These are phyloP conservation scores for Philereme transversata DNA, from an alignment of 2,888 invertebrate species.

Conservation along the genomic window DNA sequence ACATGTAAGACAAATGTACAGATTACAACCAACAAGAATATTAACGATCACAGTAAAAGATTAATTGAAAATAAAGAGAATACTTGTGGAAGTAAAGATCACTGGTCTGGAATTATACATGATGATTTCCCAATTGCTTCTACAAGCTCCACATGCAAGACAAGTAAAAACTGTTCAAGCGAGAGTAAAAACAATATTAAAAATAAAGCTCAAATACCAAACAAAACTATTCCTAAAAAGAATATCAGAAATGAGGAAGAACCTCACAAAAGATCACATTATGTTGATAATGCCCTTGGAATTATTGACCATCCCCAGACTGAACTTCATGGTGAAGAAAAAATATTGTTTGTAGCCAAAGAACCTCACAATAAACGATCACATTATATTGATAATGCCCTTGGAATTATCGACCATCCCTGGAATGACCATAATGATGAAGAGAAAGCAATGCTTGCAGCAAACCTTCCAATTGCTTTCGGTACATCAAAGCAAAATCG, in stretches of 20 bases:
- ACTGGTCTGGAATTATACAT: too few species aligned
- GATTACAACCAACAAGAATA: background rate
- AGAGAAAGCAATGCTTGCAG: constrained; percentile 22
- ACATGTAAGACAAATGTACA: constrained; percentile 32
- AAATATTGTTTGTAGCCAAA: constrained; percentile 20
- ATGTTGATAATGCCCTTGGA: too few species aligned
- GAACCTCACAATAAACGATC: too few species aligned
- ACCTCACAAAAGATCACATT: background rate
- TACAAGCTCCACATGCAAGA: too few species aligned
- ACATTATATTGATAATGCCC: too few species aligned
- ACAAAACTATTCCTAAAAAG: background rate
- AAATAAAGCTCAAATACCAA: background rate
- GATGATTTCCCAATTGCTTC: too few species aligned
- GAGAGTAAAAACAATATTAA: too few species aligned
- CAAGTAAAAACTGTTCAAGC: too few species aligned
- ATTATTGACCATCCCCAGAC: too few species aligned
- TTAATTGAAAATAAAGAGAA: background rate
- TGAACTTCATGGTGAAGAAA: constrained; percentile 1
- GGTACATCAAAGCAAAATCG: constrained; percentile 24
- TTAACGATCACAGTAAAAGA: constrained; percentile 2
- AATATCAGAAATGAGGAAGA: background rate
- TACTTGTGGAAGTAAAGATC: too few species aligned
- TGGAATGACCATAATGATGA: too few species aligned
- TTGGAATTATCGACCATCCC: too few species aligned
- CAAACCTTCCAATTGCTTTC: constrained; percentile 28